Conservation (phyloP, 2,113 vertebrate genomes). For the Prionailurus viverrinus region DNA sequence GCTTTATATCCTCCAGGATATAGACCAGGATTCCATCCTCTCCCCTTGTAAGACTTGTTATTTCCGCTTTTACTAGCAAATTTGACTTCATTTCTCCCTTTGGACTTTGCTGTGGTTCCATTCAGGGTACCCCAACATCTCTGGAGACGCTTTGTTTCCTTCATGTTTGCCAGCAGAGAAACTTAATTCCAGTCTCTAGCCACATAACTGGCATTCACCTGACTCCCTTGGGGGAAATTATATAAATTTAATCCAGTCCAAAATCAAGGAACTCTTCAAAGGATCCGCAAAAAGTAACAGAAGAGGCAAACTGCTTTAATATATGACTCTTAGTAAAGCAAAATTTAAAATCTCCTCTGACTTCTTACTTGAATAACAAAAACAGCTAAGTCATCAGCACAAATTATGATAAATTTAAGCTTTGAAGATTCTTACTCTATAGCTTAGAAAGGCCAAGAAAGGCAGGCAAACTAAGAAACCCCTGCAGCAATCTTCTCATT, state of each 20-base stretch:
- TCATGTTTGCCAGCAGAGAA: background rate
- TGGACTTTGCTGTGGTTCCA: background rate
- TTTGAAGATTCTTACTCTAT: background rate
- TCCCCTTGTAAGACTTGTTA: background rate
- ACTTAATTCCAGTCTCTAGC: background rate
- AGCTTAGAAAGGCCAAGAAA: slow-evolving; percentile 13
- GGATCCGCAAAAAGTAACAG: background rate
- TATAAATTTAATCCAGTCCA: background rate
- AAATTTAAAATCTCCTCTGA: slow-evolving; percentile 50
- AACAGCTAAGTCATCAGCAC: background rate
- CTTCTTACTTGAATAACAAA: slow-evolving; percentile 48
- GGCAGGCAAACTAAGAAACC: background rate
- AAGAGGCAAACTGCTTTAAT: background rate
- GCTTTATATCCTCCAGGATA: background rate
- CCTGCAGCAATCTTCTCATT: background rate
- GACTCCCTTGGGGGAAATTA: background rate
- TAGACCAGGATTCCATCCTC: background rate
- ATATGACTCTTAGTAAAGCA: background rate
- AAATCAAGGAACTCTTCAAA: background rate
- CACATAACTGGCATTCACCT: background rate
- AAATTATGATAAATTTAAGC: slow-evolving; percentile 1
- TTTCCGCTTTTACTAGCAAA: background rate
- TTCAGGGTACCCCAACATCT: background rate
- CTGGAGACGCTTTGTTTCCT: background rate
- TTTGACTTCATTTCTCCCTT: background rate